A percentile compares a stretch with the other conserved stretches of the same genome.
These are phyloP conservation scores for Actinemys pallida DNA, from an alignment of 2,113 vertebrate genomes.

Conservation along the genomic window DNA sequence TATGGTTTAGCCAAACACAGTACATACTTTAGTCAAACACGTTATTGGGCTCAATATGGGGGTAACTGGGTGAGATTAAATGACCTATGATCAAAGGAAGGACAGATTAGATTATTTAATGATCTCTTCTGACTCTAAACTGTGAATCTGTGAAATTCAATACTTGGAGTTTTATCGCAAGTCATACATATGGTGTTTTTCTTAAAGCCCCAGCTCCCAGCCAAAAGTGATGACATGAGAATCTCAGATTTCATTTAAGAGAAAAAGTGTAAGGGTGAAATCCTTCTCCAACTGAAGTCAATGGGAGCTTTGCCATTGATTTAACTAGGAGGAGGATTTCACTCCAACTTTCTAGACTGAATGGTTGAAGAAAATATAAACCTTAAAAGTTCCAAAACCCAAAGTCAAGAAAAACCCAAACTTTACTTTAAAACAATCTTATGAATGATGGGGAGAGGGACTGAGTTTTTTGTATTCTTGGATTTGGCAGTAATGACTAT, in stretches of 20 bases:
- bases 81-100: neutral
- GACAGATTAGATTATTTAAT: neutral
- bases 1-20: neutral
- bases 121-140: neutral
- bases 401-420: neutral
- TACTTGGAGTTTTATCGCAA: neutral
- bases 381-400: neutral
- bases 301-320: neutral
- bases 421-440: neutral
- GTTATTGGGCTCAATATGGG: constrained; percentile 12
- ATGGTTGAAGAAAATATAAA: neutral
- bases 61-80: constrained; percentile 16
- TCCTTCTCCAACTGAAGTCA: neutral
- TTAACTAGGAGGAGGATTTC: neutral
- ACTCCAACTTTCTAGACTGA: neutral
- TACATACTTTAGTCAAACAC: constrained; percentile 8
- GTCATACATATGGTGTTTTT: neutral
- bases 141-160: neutral
- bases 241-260: neutral
- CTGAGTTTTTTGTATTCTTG: neutral
- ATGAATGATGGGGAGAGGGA: neutral
- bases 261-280: neutral
- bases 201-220: neutral
- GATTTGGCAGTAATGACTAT: neutral
- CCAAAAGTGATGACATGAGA: neutral